These are phyloP conservation scores for Cylindroiulus punctatus DNA, from an alignment of 2,888 invertebrate species.

Conservation along the genomic window DNA sequence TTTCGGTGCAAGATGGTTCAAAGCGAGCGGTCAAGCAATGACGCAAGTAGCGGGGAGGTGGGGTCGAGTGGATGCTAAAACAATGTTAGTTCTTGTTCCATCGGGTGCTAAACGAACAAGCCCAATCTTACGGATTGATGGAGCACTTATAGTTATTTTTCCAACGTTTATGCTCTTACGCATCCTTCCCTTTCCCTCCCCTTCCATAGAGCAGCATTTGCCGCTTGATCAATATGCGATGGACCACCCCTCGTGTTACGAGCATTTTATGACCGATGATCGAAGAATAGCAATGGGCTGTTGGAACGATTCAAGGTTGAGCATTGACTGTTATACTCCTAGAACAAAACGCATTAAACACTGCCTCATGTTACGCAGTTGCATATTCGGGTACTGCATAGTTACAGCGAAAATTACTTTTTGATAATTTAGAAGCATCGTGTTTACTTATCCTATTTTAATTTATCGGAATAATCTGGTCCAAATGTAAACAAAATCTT, in stretches of 20 bases:
- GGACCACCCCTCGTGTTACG: conserved; percentile 11
- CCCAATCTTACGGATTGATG: background rate
- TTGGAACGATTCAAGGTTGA: background rate
- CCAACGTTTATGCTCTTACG: background rate
- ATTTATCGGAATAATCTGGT: too few relatives aligned
- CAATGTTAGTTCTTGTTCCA: background rate
- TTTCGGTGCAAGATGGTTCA: background rate
- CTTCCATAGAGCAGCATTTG: background rate
- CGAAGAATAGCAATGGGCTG: background rate
- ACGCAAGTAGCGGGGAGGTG: background rate
- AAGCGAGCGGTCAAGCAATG: background rate
- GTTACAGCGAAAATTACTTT: background rate
- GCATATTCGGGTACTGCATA: too few relatives aligned
- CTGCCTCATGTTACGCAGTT: background rate
- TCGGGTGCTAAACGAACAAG: background rate
- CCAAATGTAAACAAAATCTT: too few relatives aligned
- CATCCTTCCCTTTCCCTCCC: background rate
- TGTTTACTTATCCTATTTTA: too few relatives aligned
- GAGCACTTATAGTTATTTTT: background rate
- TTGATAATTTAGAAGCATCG: too few relatives aligned
- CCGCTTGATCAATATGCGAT: background rate
- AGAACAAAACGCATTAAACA: background rate
- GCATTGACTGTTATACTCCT: background rate
- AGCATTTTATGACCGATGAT: background rate
- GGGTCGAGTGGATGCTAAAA: conserved; percentile 23